Evolutionary conservation across 2,113 vertebrate species (phyloP).

Genomic region (Panthera tigris): DNA sequence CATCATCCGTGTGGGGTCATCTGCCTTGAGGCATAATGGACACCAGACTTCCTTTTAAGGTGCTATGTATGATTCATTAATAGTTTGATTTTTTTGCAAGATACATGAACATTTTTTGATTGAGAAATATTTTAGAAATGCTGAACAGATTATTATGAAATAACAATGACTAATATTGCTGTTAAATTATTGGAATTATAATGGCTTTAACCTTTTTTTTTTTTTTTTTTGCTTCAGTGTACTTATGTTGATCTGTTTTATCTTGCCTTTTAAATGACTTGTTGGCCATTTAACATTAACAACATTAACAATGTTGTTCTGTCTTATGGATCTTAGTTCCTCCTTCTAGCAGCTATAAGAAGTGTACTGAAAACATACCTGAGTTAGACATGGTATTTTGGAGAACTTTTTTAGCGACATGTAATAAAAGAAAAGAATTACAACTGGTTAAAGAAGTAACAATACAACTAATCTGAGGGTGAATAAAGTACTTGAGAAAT

Average conservation of each 20-base stretch:
- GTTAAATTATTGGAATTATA: conserved; percentile 40
- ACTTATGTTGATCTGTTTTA: conserved; percentile 54
- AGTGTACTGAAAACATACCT: conserved; percentile 18
- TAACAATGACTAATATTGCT: conserved; percentile 63
- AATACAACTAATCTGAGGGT: neutral
- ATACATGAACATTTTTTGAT: conserved; percentile 46
- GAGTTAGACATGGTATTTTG: conserved; percentile 12
- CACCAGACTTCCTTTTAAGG: conserved; percentile 54
- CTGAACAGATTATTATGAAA: conserved; percentile 59
- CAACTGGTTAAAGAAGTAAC: neutral
- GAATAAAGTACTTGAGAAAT: conserved; percentile 24
- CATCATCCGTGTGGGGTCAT: too few relatives aligned
- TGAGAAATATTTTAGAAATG: conserved; percentile 69
- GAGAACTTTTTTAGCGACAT: conserved; percentile 30
- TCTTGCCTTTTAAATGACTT: conserved; percentile 35
- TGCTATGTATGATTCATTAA: neutral
- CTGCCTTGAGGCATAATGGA: too few relatives aligned
- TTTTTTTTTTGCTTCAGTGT: neutral
- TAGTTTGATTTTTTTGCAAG: conserved; percentile 40
- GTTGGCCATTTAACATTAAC: conserved; percentile 21
- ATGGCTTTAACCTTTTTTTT: conserved; percentile 31
- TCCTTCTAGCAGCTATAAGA: neutral
- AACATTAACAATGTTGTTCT: neutral
- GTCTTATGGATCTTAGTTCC: neutral
- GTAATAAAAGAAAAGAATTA: conserved; percentile 35